Evolutionary conservation across 2,113 vertebrate genomes (phyloP).

Genomic region (Zapus hudsonius): DNA sequence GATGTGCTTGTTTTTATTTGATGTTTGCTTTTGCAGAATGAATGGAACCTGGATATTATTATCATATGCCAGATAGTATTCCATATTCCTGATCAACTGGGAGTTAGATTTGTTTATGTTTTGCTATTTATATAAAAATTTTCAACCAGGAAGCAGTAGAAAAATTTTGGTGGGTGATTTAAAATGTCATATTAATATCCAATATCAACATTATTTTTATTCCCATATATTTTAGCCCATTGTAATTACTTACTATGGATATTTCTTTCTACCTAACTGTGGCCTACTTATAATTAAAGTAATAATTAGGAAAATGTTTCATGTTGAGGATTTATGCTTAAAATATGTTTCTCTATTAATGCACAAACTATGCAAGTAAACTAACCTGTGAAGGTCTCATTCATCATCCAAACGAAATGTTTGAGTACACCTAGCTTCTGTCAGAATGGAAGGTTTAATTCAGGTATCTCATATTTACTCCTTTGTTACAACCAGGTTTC

Average conservation of each 20-base stretch:
- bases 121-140: background rate
- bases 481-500: background rate
- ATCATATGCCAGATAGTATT: background rate
- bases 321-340: background rate
- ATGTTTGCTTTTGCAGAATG: background rate
- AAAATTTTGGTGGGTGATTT: conserved; percentile 20
- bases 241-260: background rate
- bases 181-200: background rate
- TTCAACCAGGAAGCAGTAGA: background rate
- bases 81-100: background rate
- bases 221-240: background rate
- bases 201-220: conserved; percentile 8
- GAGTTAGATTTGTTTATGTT: background rate
- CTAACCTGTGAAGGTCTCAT: background rate
- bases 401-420: background rate
- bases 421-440: background rate
- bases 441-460: background rate
- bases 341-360: background rate
- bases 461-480: background rate
- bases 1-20: too few species aligned
- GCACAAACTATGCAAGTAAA: background rate
- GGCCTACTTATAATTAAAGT: background rate
- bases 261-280: background rate
- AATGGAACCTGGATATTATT: background rate
- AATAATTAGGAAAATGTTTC: background rate